Evolutionary conservation across 1,140 invertebrate genomes (phyloP).

Genomic region (Trinorchestia longiramus): DNA sequence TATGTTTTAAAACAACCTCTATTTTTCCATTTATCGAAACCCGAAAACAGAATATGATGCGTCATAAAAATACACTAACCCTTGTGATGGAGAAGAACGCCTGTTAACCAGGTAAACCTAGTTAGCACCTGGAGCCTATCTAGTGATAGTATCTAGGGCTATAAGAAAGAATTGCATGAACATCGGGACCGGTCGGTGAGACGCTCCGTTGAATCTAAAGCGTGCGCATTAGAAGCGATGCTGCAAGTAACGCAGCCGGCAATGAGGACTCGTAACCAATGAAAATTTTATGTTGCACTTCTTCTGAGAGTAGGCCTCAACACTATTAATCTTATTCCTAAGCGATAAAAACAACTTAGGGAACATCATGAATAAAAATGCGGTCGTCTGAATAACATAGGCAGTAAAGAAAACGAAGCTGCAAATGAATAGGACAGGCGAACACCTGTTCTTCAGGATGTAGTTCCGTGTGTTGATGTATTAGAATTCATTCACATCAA

Average conservation of each 20-base stretch:
- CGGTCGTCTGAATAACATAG: too few species aligned
- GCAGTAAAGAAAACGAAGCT: too few species aligned
- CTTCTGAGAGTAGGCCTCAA: background rate
- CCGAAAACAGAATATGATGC: background rate
- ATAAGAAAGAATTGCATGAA: slow-evolving; percentile 1
- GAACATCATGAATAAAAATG: too few species aligned
- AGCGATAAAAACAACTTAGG: too few species aligned
- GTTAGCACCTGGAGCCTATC: background rate
- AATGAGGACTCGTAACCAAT: background rate
- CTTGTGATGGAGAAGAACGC: background rate
- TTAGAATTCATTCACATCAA: too few species aligned
- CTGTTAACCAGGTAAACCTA: background rate
- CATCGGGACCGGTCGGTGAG: background rate
- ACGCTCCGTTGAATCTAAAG: background rate
- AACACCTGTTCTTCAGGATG: too few species aligned
- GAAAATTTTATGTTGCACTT: background rate
- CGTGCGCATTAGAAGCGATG: background rate
- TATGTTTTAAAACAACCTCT: too few species aligned
- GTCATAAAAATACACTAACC: background rate
- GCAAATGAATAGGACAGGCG: too few species aligned
- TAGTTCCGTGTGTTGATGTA: too few species aligned
- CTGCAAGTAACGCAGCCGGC: background rate
- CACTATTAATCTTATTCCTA: too few species aligned
- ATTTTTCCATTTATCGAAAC: background rate
- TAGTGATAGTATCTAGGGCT: background rate